phyloP scores from a whole-genome alignment of 2,888 invertebrate genomes.

The Volucella inflata region DNA sequence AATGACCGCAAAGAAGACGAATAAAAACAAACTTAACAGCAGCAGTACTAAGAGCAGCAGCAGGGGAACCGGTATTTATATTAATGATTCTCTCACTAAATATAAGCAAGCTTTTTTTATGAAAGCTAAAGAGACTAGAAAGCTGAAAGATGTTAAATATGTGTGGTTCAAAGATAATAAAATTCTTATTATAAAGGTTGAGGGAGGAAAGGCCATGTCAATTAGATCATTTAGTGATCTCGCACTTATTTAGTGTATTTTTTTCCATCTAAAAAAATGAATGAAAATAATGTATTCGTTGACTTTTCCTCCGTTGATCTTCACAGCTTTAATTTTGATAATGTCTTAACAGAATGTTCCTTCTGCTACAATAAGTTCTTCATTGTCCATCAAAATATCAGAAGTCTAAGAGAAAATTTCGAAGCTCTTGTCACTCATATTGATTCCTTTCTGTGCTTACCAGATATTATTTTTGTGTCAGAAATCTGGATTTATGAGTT shows the following conservation, averaged over 20 bases:
- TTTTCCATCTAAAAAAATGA: too few species aligned
- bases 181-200: neutral
- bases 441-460: constrained; percentile 31
- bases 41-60: too few species aligned
- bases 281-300: too few species aligned
- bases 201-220: constrained; percentile 18
- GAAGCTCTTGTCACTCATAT: constrained; percentile 17
- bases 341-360: constrained; percentile 12
- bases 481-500: constrained; percentile 34
- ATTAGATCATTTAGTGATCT: constrained; percentile 25
- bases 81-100: constrained; percentile 8
- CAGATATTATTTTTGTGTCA: constrained; percentile 29
- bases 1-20: too few species aligned
- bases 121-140: too few species aligned
- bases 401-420: too few species aligned
- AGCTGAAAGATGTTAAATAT: too few species aligned
- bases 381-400: constrained; percentile 32
- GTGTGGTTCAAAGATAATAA: too few species aligned
- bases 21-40: too few species aligned
- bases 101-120: constrained; percentile 10
- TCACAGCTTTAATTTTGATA: neutral
- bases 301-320: constrained; percentile 4
- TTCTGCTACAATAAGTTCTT: constrained; percentile 18
- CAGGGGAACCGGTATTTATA: neutral
- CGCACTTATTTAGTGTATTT: constrained; percentile 4